Base-by-base conservation (phyloP, 2,797 vertebrate species). In the Coregonus ussuriensis region DNA sequence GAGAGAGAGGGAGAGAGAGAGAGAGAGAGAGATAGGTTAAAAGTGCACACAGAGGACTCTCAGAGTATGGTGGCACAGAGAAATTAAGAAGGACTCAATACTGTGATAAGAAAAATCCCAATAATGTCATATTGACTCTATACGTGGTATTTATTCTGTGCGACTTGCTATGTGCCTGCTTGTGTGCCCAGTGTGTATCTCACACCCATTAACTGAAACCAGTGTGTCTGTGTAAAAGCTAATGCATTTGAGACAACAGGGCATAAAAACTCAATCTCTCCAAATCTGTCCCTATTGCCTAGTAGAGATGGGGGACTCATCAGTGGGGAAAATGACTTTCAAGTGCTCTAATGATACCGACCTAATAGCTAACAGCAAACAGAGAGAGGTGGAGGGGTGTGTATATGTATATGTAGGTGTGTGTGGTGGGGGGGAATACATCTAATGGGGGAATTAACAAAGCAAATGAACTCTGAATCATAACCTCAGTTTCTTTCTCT, bases 381-480 rank as follows among this genome's bases (percentile, higher is more conserved):
- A 54, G 53, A 54, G 53, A 47, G 2, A 47, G 41, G 9, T 7
- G 9, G 9, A 11, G 4, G 53, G 16, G 53, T 31, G 37, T 65
- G 35, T 76, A 6, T 31, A 3, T 75, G n/a, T 51, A 14, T 74
- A 1, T 67, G 21, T 75, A 16, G 66, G 37, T 68, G 35, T 67
- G 41, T 53, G n/a, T 33, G 41, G 72, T 63, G 6, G 35, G 63
- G 74, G 15, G 37, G 29, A 63, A 59, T n/a, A n/a, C 56, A 59
- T 59, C n/a, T 59, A 59, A 21, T 21, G 56, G n/a, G n/a, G 18
- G 53, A 59, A 59, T 59, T 59, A 59, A 59, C 56, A 2, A 59
- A 59, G 56, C n/a, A 21, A 59, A 59, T 59, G n/a, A 59, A n/a
- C 18, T 59, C 56, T 59, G n/a, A 59, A 2, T 21, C n/a, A 59